These are phyloP conservation scores for Molossus molossus DNA, from an alignment of 2,797 vertebrate species.

Conservation along the genomic window DNA sequence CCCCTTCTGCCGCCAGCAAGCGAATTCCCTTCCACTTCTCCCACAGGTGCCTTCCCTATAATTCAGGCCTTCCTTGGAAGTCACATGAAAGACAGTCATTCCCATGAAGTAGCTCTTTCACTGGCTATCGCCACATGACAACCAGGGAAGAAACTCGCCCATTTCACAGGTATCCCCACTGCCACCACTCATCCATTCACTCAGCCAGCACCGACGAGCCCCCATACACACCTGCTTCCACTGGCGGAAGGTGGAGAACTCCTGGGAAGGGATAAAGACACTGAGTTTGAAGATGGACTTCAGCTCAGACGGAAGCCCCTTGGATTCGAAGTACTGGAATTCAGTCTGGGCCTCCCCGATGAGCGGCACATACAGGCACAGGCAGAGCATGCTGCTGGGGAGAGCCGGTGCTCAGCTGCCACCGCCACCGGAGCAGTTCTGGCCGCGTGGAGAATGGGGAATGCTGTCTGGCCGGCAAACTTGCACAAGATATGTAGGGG, in stretches of 20 bases:
- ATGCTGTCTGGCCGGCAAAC: conserved; percentile 78
- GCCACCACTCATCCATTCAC: background rate
- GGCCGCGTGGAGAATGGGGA: conserved; percentile 76
- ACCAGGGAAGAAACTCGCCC: too few species aligned
- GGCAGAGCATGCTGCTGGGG: conserved; percentile 92
- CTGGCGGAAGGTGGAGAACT: conserved; percentile 94
- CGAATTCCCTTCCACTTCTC: background rate
- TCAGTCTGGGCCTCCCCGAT: conserved; percentile 92
- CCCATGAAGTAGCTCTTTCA: background rate
- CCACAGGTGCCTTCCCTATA: background rate
- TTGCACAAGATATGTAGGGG: conserved; percentile 56
- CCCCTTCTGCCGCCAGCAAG: too few species aligned
- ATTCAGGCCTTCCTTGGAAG: background rate
- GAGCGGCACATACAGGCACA: conserved; percentile 95
- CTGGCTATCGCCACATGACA: background rate
- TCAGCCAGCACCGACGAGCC: background rate
- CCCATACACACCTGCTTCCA: conserved; percentile 93
- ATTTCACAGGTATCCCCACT: background rate
- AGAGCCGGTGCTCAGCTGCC: background rate
- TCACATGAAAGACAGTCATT: conserved; percentile 58
- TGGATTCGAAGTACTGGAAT: conserved; percentile 97
- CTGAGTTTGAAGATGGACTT: conserved; percentile 95
- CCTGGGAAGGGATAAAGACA: conserved; percentile 95
- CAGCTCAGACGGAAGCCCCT: conserved; percentile 94
- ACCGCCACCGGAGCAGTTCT: accelerated